These are phyloP conservation scores for Ceyx erithaca DNA, from an alignment of 2,797 vertebrate genomes.

Conservation along the genomic window DNA sequence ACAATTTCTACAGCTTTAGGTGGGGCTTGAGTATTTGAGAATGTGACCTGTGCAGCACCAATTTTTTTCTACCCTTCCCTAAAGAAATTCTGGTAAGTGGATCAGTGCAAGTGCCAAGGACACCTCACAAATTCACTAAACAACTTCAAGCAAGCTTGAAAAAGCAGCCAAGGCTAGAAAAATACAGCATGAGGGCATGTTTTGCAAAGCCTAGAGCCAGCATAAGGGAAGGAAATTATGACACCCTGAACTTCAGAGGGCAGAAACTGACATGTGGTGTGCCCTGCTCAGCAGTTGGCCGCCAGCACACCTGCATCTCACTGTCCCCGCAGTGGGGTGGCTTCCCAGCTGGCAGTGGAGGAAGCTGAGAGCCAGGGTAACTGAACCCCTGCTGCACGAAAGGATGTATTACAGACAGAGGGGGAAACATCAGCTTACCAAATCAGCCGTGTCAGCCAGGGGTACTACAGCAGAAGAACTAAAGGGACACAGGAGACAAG, in stretches of 20 bases:
- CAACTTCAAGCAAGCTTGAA: neutral
- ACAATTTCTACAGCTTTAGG: neutral
- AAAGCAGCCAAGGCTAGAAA: neutral
- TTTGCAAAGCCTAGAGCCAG: neutral
- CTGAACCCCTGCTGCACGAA: neutral
- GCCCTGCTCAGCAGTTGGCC: neutral
- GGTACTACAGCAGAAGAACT: neutral
- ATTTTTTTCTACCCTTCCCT: neutral
- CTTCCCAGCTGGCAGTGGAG: neutral
- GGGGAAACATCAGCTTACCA: accelerated
- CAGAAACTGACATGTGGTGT: neutral
- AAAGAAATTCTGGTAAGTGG: neutral
- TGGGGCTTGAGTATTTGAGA: neutral
- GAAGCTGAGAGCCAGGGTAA: neutral
- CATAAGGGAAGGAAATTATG: neutral
- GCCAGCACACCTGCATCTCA: neutral
- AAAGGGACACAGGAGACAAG: neutral
- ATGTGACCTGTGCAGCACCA: neutral
- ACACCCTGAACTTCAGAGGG: neutral
- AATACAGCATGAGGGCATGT: accelerated
- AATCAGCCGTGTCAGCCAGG: neutral
- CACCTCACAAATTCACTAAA: neutral
- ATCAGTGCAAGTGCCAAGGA: neutral
- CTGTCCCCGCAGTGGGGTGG: accelerated
- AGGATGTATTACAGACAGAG: accelerated